Evolutionary conservation across 2,113 vertebrate genomes (phyloP).

Genomic region (Nerophis lumbriciformis): DNA sequence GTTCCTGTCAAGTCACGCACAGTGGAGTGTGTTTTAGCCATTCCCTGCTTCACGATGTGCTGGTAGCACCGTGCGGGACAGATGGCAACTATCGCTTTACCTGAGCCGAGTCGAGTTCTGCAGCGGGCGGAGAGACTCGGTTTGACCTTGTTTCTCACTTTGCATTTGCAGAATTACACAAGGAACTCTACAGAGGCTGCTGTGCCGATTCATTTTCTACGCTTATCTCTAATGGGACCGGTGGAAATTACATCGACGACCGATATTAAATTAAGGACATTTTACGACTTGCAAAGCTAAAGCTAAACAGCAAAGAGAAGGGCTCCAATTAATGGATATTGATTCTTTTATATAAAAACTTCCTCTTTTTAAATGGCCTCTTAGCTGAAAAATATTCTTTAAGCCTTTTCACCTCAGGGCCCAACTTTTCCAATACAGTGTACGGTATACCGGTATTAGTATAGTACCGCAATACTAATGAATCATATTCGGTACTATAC

Average conservation of each 20-base stretch:
- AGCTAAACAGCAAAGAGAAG: slow-evolving; percentile 63
- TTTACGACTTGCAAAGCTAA: slow-evolving; percentile 46
- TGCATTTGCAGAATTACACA: slow-evolving; percentile 25
- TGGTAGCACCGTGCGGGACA: slow-evolving; percentile 19
- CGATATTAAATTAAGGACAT: slow-evolving; percentile 64
- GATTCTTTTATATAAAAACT: slow-evolving; percentile 61
- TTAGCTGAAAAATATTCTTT: slow-evolving; percentile 27
- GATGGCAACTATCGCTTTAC: slow-evolving; percentile 45
- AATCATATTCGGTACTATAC: too few relatives aligned
- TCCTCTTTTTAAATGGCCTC: slow-evolving; percentile 45
- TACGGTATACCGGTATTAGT: too few relatives aligned
- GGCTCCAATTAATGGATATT: slow-evolving; percentile 61
- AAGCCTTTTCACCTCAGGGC: background rate
- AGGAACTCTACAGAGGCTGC: slow-evolving; percentile 32
- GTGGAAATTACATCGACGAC: slow-evolving; percentile 59
- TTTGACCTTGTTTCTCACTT: slow-evolving; percentile 55
- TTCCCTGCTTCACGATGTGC: slow-evolving; percentile 47
- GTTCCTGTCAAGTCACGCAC: slow-evolving; percentile 49
- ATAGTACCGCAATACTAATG: too few relatives aligned
- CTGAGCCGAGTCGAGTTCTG: slow-evolving; percentile 25
- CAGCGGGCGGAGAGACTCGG: slow-evolving; percentile 24
- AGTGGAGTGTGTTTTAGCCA: slow-evolving; percentile 50
- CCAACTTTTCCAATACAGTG: too few relatives aligned
- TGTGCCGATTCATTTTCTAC: slow-evolving; percentile 56
- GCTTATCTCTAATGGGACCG: slow-evolving; percentile 62